phyloP scores from a whole-genome alignment of 2,888 invertebrate species.

The Lasioglossum zephyrum region DNA sequence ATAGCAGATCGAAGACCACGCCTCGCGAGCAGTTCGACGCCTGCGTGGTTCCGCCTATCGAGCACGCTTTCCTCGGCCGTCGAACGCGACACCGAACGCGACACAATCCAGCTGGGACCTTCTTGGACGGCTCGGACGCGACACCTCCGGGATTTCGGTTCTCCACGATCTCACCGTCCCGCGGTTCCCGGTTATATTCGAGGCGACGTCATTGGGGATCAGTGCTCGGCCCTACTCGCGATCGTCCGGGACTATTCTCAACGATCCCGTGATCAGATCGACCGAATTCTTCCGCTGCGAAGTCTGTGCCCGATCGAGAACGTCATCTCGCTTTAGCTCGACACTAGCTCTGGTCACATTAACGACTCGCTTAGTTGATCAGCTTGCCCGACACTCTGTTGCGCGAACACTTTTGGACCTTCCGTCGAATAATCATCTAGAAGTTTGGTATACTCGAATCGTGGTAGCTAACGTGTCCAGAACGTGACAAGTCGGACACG shows the following conservation, averaged over 20 bases:
- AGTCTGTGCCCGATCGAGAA: not conserved
- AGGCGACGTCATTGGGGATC: not conserved
- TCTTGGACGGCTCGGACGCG: constrained; percentile 42
- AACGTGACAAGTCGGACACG: not conserved
- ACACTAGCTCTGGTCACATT: not conserved
- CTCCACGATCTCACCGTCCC: constrained; percentile 12
- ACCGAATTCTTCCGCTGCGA: not conserved
- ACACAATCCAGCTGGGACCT: constrained; percentile 64
- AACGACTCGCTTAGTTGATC: not conserved
- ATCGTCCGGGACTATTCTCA: not conserved
- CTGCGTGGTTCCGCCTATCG: constrained; percentile 77
- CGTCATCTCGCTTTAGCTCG: not conserved
- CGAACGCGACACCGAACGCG: constrained; percentile 63
- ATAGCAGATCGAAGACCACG: constrained; percentile 65
- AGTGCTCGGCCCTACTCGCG: constrained; percentile 13
- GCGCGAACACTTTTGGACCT: not conserved
- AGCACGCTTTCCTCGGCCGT: constrained; percentile 72
- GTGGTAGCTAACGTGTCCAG: not conserved
- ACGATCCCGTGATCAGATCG: not conserved
- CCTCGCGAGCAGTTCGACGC: constrained; percentile 71
- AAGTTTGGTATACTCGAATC: not conserved
- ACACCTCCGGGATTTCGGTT: constrained; percentile 30
- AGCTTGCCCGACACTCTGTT: not conserved
- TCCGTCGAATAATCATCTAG: not conserved
- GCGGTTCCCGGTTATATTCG: constrained; percentile 18